Base-by-base conservation (phyloP, 1,140 invertebrate species). In the Drosophila mauritiana region DNA sequence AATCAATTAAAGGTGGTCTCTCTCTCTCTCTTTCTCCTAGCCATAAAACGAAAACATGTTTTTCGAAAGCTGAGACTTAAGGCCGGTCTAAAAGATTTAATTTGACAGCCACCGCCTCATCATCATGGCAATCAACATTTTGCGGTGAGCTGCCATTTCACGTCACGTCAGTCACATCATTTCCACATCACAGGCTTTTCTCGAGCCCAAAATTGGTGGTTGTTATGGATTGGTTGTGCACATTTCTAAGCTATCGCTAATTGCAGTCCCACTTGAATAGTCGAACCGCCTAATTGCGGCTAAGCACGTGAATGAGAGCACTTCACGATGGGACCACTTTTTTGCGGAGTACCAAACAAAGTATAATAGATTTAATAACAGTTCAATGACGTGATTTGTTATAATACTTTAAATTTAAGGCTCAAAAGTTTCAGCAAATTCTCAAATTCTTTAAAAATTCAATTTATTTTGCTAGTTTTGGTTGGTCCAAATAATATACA, bases 131-230 rank as follows among this genome's bases (percentile, higher is more conserved):
- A 65, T 72, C 58, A 82, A 65, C 67, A 59, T 62, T 73, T 75
- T 64, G 62, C 65, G 68, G 74, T 72, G 59, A 62, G 53, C 73
- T 82, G 75, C 78, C 85, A 90, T 80, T 82, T 90, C 64, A 74
- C 80, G 85, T 82, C 80, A 85, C 67, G 84, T 89, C 84, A 80
- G 89, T 89, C 80, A 78, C 51, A 27, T 53, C 59, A 64, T 51
- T 80, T 80, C 36, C 65, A 76, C 61, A 40, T 89, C 72, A 42
- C 70, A 68, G 43, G 22, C 36, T 67, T 70, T 78, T 48, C 61
- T 62, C 55, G 45, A 56, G 17, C 40, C 52, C 52, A 78, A 75
- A 62, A 75, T 77, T 78, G 73, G 55, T 69, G 52, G 56, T 64
- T 68, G 57, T 40, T 80, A 22, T 51, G 52, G 8, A 15, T 17